Evolutionary conservation across 2,797 vertebrate genomes (phyloP).

Genomic region (Rhinella marina): DNA sequence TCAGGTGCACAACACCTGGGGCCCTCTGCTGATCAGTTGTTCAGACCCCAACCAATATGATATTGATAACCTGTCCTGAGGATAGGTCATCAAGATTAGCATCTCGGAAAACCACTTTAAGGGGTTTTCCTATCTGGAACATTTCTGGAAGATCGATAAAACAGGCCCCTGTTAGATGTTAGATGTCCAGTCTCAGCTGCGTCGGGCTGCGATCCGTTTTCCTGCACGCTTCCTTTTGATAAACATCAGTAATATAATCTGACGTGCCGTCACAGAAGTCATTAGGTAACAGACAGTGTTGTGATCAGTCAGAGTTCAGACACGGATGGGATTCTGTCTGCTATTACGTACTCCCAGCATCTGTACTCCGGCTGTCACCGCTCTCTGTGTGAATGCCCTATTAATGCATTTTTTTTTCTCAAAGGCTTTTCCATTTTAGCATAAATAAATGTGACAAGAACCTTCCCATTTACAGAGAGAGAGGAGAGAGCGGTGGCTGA

Average conservation of each 20-base stretch:
- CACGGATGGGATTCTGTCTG: constrained; percentile 20
- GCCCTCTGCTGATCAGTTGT: no score
- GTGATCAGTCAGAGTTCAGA: constrained; percentile 50
- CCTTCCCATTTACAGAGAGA: constrained; percentile 16
- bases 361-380: constrained; percentile 29
- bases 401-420: constrained; percentile 50
- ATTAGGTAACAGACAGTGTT: constrained; percentile 44
- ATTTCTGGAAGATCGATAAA: no score
- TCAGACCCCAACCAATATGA: no score
- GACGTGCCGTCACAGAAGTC: constrained; percentile 46
- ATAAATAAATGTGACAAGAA: constrained; percentile 49
- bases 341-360: constrained; percentile 21
- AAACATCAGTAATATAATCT: constrained; percentile 45
- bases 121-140: no score
- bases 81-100: no score
- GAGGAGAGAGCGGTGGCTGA: neutral
- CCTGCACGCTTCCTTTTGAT: constrained; percentile 15
- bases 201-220: neutral
- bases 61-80: no score
- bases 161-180: no score
- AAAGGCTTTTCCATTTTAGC: constrained; percentile 38
- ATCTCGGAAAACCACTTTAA: no score
- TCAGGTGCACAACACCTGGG: no score
- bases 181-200: constrained; percentile 1
- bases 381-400: constrained; percentile 16